These are phyloP conservation scores for Papilio elwesi DNA, from an alignment of 2,888 invertebrate species.

Conservation along the genomic window DNA sequence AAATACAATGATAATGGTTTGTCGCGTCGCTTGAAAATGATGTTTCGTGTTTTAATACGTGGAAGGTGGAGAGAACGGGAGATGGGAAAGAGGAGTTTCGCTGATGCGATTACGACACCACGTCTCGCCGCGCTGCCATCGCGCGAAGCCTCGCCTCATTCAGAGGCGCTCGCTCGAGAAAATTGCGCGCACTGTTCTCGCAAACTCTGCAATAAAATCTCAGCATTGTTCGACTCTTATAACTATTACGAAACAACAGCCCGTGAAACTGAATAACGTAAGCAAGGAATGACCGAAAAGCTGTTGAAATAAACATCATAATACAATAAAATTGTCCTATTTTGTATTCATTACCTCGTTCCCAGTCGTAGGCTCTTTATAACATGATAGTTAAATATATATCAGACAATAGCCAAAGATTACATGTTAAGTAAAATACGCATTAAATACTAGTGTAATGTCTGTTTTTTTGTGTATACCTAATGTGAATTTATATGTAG, in stretches of 20 bases:
- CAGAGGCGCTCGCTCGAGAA: constrained; percentile 75
- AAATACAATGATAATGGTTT: constrained; percentile 80
- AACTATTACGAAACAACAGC: constrained; percentile 80
- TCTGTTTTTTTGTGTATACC: no score
- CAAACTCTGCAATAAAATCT: constrained; percentile 73
- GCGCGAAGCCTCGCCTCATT: constrained; percentile 67
- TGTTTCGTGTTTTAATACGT: constrained; percentile 54
- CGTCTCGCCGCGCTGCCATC: constrained; percentile 87
- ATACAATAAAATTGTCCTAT: not conserved
- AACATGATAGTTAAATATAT: no score
- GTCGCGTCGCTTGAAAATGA: constrained; percentile 76
- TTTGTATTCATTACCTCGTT: no score
- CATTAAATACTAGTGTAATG: no score
- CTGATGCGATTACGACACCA: constrained; percentile 88
- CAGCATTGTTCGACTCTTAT: constrained; percentile 78
- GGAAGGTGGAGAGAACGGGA: constrained; percentile 47
- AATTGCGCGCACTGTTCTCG: constrained; percentile 77
- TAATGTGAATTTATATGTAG: no score
- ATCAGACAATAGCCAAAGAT: no score
- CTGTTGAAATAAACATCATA: constrained; percentile 6
- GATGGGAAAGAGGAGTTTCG: constrained; percentile 51
- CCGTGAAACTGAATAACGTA: constrained; percentile 70
- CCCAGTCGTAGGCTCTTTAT: no score
- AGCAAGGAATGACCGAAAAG: constrained; percentile 46
- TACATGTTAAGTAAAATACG: no score